These are phyloP conservation scores for Alectoris magna DNA, from an alignment of 2,797 vertebrate species.

Conservation along the genomic window DNA sequence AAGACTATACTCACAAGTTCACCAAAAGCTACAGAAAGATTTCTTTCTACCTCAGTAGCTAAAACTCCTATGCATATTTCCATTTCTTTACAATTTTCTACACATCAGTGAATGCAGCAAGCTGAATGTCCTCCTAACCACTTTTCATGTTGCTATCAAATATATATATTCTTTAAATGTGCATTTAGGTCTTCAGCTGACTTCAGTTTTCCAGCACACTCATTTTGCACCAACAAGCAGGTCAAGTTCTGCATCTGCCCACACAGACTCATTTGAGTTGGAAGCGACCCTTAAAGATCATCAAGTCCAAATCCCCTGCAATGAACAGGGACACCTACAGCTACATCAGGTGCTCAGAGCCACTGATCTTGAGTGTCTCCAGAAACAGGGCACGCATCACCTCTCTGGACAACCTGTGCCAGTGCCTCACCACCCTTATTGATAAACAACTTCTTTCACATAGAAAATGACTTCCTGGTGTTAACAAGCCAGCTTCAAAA, in stretches of 20 bases:
- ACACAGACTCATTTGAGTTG: not conserved
- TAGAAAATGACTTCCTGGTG: not conserved
- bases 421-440: too few relatives aligned
- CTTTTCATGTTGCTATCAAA: not conserved
- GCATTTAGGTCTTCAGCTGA: not conserved
- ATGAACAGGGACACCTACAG: too few relatives aligned
- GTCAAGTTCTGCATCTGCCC: not conserved
- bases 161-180: not conserved
- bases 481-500: not conserved
- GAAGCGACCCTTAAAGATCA: too few relatives aligned
- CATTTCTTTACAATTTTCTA: not conserved
- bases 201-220: not conserved
- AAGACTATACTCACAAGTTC: slow-evolving; percentile 30
- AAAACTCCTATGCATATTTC: not conserved
- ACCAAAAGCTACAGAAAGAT: slow-evolving; percentile 7
- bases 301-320: too few relatives aligned
- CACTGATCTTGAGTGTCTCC: too few relatives aligned
- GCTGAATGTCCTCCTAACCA: not conserved
- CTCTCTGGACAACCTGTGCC: too few relatives aligned
- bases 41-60: not conserved
- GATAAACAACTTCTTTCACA: too few relatives aligned
- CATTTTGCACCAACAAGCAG: not conserved
- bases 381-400: too few relatives aligned
- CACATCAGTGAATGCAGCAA: not conserved
- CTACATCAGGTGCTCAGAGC: too few relatives aligned